Evolutionary conservation across 2,113 vertebrate species (phyloP).

Genomic region (Brevimyrus niger): DNA sequence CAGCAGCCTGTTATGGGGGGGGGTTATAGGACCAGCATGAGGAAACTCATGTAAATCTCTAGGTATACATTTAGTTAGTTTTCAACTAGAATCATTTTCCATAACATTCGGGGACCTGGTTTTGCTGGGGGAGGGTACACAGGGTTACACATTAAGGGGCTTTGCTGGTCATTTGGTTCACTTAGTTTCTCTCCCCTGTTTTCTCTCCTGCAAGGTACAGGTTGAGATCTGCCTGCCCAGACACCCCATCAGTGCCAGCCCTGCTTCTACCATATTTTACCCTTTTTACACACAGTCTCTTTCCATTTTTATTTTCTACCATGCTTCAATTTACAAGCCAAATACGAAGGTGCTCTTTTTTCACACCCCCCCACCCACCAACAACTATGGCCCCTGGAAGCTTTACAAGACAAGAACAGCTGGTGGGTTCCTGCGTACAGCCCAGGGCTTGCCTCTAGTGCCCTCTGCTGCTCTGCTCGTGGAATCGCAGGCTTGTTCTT

Average conservation of each 20-base stretch:
- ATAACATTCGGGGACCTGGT: neutral
- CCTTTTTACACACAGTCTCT: neutral
- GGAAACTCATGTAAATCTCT: neutral
- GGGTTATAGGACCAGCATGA: neutral
- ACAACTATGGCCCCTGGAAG: conserved; percentile 1
- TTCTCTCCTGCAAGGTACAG: conserved; percentile 6
- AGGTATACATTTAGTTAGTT: neutral
- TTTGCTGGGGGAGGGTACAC: neutral
- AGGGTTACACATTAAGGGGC: neutral
- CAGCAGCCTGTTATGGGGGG: neutral
- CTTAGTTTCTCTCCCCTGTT: neutral
- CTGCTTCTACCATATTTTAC: neutral
- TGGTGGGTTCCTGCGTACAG: neutral
- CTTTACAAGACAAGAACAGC: neutral
- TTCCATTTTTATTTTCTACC: neutral
- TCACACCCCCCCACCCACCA: neutral
- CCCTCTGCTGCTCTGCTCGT: neutral
- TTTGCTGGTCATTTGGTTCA: neutral
- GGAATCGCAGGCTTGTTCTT: neutral
- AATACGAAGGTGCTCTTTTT: conserved; percentile 23
- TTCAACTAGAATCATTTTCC: neutral
- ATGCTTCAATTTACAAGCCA: conserved; percentile 15
- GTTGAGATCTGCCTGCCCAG: neutral
- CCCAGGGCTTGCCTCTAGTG: neutral
- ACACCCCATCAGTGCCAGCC: neutral